phyloP scores from a whole-genome alignment of 2,797 vertebrate species.

The Sarcophilus harrisii region DNA sequence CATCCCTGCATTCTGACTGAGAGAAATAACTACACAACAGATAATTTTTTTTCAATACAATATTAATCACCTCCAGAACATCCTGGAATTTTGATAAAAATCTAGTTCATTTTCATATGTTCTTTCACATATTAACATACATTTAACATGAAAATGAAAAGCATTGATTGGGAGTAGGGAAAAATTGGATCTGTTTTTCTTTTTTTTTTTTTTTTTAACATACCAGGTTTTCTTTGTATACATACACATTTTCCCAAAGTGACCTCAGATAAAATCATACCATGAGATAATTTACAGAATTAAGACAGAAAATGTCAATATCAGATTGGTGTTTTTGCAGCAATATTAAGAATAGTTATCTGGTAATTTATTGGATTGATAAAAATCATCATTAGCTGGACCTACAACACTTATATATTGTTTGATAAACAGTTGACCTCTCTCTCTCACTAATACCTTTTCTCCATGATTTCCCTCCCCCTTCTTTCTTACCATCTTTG shows the following conservation, averaged over 20 bases:
- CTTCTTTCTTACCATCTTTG: not conserved
- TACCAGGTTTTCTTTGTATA: not conserved
- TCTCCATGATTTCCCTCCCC: not conserved
- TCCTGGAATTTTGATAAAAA: not conserved
- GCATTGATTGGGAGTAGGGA: not conserved
- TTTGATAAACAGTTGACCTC: not conserved
- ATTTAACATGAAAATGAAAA: not conserved
- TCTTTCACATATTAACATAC: not conserved
- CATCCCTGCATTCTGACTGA: not conserved
- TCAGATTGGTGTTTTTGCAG: not conserved
- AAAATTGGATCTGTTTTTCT: not conserved
- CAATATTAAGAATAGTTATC: not conserved
- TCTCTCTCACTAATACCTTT: not conserved
- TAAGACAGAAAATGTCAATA: constrained; percentile 13
- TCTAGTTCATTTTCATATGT: not conserved
- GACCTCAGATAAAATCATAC: constrained; percentile 16
- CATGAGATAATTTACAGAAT: constrained; percentile 24
- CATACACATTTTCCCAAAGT: constrained; percentile 12
- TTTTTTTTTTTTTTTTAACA: not conserved
- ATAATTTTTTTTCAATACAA: not conserved
- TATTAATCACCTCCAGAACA: not conserved
- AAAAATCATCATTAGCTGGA: not conserved
- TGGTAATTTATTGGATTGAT: not conserved
- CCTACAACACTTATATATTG: not conserved
- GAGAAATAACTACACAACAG: not conserved